Evolutionary conservation across 2,113 vertebrate species (phyloP), one percentile per base, ranked within the genome.

Genomic region (Alligator mississippiensis): DNA sequence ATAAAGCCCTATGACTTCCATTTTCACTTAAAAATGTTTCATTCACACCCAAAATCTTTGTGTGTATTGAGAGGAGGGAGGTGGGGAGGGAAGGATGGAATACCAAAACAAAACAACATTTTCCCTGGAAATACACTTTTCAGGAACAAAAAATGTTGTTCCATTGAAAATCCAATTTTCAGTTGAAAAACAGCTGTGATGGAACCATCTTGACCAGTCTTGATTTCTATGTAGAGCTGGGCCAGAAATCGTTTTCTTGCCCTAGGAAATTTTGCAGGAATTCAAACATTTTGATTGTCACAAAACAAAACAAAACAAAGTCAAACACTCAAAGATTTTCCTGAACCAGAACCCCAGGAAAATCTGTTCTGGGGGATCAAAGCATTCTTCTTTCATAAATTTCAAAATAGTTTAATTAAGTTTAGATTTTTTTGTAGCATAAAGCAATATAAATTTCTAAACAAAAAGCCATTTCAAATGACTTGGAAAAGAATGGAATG

Each of bases 281-380:
- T 74, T 79, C 57, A 92, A 64, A 89, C 92, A 93, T 25, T 12
- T 3, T 6, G 2, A 34, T 27, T 80, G 84, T 66, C 89, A 63
- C 59, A 87, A 90, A 55, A 7, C 28, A 12, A 90, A 55, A 7
- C 28, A 12, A 59, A 57, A 87, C 27, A 11, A 77, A 76, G 16
- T 83, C 14, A 91, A 93, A 60, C 2, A 27, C 79, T 54, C 9
- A 38, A 12, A 77, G 18, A 68, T 72, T 86, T 89, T 61, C 59
- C 63, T 47, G 11, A 85, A 88, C 47, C 47, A 88, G 93, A 68
- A 1, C 2, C 61, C 70, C 84, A 70, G 66, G 30, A 79, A 5
- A 11, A 87, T 81, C 38, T 28, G 25, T 57, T 47, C 47, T 47
- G 47, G 47, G 47, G 8, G 7, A 9, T 47, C 47, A 47, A 47